phyloP scores from a whole-genome alignment of 2,113 vertebrate species.

The Phaetusa simplex region DNA sequence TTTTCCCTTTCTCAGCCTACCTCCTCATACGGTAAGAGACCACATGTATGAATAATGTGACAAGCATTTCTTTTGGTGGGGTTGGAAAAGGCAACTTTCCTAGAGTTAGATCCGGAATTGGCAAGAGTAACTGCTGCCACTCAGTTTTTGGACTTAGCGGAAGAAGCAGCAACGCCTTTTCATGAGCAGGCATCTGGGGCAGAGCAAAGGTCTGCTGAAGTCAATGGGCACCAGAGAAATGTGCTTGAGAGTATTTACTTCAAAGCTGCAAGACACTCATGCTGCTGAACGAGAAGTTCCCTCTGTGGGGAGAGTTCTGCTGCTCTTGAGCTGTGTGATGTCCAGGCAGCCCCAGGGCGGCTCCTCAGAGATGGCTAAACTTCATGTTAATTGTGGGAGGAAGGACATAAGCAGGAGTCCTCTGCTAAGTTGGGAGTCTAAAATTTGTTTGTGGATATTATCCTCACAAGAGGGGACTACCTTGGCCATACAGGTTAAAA shows the following conservation, averaged over 20 bases:
- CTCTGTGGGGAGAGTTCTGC: not conserved
- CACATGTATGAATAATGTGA: conserved; percentile 54
- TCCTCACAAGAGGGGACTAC: not conserved
- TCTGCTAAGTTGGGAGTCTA: fast-evolving
- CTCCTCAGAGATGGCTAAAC: not conserved
- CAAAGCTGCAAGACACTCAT: fast-evolving
- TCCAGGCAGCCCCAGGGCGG: not conserved
- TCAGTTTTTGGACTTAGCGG: not conserved
- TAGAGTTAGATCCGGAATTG: conserved; percentile 31
- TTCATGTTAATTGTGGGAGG: not conserved
- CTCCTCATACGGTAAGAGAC: conserved; percentile 34
- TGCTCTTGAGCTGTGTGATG: not conserved
- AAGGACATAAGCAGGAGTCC: not conserved
- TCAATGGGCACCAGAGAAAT: not conserved
- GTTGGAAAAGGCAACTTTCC: conserved; percentile 53
- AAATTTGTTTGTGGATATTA: not conserved
- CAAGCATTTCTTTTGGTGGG: conserved; percentile 49
- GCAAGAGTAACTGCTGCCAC: not conserved
- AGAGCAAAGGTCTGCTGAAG: not conserved
- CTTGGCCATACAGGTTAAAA: not conserved
- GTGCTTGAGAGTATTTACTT: not conserved
- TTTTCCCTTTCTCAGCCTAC: conserved; percentile 5
- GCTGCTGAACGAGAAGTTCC: not conserved
- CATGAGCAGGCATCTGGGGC: not conserved
- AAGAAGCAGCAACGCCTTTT: not conserved